A percentile compares a stretch with the other conserved stretches of the same genome.
phyloP scores from a whole-genome alignment of 2,113 vertebrate genomes.

The Poecilia latipinna region DNA sequence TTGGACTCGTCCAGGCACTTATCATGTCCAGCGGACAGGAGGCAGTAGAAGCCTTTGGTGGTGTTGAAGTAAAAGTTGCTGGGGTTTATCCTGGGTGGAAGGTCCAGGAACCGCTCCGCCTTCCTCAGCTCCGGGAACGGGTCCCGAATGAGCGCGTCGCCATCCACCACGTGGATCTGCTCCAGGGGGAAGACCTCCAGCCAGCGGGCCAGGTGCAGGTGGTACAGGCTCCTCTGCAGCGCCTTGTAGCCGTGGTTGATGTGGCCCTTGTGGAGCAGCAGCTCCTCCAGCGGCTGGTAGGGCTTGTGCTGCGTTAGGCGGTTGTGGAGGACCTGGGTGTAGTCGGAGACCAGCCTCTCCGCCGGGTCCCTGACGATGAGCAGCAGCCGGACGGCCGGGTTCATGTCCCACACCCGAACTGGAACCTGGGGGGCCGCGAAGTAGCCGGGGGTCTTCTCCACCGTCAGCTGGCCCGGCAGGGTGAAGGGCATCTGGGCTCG shows the following conservation, averaged over 20 bases:
- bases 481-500: constrained; percentile 83
- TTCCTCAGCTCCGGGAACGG: constrained; percentile 82
- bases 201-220: constrained; percentile 80
- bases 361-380: constrained; percentile 85
- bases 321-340: constrained; percentile 86
- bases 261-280: constrained; percentile 73
- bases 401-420: constrained; percentile 72
- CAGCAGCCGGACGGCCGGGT: constrained; percentile 77
- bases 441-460: constrained; percentile 87
- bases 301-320: constrained; percentile 79
- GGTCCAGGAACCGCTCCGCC: constrained; percentile 80
- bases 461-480: constrained; percentile 74
- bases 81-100: constrained; percentile 75
- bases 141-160: constrained; percentile 79
- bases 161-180: constrained; percentile 85
- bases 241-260: constrained; percentile 81
- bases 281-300: constrained; percentile 79
- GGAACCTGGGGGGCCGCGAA: constrained; percentile 79
- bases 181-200: constrained; percentile 77
- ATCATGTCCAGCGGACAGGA: constrained; percentile 77
- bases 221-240: constrained; percentile 84
- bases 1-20: constrained; percentile 86
- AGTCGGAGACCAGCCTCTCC: constrained; percentile 84
- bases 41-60: constrained; percentile 87
- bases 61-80: constrained; percentile 85